Conservation (phyloP, 2,888 invertebrate genomes). For the Acronicta psi region DNA sequence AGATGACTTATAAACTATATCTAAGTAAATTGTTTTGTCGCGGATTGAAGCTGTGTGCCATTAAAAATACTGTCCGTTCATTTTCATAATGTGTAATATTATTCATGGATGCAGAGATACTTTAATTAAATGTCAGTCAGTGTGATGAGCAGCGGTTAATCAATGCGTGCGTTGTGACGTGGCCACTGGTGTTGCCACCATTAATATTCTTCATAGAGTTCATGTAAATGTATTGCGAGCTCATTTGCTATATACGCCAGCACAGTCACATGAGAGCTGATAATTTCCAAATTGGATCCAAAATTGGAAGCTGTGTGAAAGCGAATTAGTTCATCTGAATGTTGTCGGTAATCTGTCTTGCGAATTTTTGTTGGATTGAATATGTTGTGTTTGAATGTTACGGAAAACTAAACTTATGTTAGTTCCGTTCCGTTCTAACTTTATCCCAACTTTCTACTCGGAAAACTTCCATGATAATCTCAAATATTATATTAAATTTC, state of each 20-base stretch:
- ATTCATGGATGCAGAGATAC: slow-evolving; percentile 24
- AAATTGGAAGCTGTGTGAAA: neutral
- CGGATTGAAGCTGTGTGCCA: neutral
- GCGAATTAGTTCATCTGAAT: neutral
- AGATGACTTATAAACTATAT: neutral
- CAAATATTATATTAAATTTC: too few relatives aligned
- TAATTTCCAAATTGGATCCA: neutral
- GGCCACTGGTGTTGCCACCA: slow-evolving; percentile 1
- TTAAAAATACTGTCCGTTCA: neutral
- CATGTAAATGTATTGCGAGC: neutral
- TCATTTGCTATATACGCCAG: neutral
- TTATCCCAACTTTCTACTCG: too few relatives aligned
- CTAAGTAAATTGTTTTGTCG: neutral
- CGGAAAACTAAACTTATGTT: too few relatives aligned
- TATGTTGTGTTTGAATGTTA: too few relatives aligned
- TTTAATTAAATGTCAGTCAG: slow-evolving; percentile 36
- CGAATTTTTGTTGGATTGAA: too few relatives aligned
- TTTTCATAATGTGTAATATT: slow-evolving; percentile 5
- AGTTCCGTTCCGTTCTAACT: too few relatives aligned
- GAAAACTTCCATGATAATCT: too few relatives aligned
- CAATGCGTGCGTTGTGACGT: slow-evolving; percentile 19
- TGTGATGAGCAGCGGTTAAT: slow-evolving; percentile 20
- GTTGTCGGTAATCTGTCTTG: neutral
- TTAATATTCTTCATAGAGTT: neutral
- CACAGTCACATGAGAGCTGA: neutral